Conservation (phyloP, 2,797 vertebrate species). For the Mormyrus proboscirostris region DNA sequence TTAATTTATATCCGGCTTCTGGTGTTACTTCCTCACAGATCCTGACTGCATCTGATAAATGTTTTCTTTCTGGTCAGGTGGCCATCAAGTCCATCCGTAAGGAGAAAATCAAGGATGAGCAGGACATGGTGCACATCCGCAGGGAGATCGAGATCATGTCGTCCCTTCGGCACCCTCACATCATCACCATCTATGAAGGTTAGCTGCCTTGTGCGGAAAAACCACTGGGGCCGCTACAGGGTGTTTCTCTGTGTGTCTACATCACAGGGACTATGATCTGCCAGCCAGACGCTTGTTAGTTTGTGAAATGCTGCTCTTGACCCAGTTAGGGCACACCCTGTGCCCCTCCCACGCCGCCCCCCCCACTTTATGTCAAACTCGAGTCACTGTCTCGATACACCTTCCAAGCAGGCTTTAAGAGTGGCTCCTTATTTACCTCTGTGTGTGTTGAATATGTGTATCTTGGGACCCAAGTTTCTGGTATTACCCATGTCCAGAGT, state of each 20-base stretch:
- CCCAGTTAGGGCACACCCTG: not conserved
- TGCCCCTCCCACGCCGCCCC: not conserved
- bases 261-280: not conserved
- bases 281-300: not conserved
- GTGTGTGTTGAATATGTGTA: not conserved
- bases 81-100: conserved; percentile 59
- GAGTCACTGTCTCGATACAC: not conserved
- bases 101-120: conserved; percentile 86
- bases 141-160: conserved; percentile 91
- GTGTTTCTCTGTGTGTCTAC: not conserved
- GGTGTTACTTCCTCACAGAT: not conserved
- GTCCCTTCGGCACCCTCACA: conserved; percentile 80
- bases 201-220: conserved; percentile 31
- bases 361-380: not conserved
- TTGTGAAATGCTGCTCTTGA: not conserved
- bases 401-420: not conserved
- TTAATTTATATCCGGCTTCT: not conserved
- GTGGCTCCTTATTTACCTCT: not conserved
- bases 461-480: not conserved
- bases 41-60: not conserved
- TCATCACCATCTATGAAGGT: conserved; percentile 89
- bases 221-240: not conserved
- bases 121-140: conserved; percentile 88
- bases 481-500: not conserved
- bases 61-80: conserved; percentile 33